Evolutionary conservation across 2,888 invertebrate species (phyloP).

Genomic region (Camponotus fellah): DNA sequence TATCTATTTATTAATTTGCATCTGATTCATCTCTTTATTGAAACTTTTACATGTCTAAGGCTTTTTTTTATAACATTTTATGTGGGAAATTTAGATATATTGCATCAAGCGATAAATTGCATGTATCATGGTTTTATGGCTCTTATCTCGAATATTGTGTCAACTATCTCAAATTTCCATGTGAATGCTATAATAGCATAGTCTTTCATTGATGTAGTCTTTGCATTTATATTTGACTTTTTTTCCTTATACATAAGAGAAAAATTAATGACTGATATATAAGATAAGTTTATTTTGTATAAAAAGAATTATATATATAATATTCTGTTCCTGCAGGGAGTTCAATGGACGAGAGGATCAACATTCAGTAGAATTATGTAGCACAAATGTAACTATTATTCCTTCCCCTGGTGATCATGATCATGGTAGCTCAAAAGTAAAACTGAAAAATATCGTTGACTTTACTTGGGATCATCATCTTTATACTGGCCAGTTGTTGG

Average conservation of each 20-base stretch:
- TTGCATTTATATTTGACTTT: background rate
- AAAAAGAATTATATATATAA: background rate
- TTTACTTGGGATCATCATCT: constrained; percentile 97
- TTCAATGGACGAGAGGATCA: constrained; percentile 89
- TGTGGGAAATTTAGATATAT: background rate
- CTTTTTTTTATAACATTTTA: background rate
- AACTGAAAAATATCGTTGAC: constrained; percentile 95
- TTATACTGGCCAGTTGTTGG: constrained; percentile 95
- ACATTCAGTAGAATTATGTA: constrained; percentile 87
- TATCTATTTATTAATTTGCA: background rate
- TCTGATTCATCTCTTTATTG: background rate
- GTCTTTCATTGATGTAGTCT: background rate
- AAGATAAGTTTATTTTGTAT: background rate
- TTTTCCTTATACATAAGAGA: background rate
- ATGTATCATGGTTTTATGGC: background rate
- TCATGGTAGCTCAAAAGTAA: constrained; percentile 96
- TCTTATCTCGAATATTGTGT: background rate
- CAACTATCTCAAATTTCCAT: background rate
- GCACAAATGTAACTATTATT: constrained; percentile 90
- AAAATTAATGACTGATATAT: background rate
- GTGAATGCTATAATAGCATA: background rate
- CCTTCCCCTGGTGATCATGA: constrained; percentile 91
- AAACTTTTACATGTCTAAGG: background rate
- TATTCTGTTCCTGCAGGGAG: constrained; percentile 85
- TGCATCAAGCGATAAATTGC: background rate